Evolutionary conservation across 2,113 vertebrate species (phyloP).

Genomic region (Anarhynchus alexandrinus): DNA sequence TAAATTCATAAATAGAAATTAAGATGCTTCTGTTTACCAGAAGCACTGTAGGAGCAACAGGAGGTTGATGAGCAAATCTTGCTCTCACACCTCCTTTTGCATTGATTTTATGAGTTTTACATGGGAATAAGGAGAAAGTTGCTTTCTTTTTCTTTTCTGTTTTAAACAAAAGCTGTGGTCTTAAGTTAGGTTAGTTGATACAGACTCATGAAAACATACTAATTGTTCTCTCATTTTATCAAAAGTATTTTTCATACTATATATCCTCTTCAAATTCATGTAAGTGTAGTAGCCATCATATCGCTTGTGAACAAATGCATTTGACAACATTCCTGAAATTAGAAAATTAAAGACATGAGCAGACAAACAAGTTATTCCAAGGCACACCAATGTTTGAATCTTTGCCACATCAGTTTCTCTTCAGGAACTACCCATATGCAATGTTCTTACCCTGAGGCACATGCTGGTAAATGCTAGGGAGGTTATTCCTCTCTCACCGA

Average conservation of each 20-base stretch:
- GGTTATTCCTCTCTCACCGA: not conserved
- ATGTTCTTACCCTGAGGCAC: not conserved
- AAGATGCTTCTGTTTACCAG: not conserved
- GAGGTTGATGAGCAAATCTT: not conserved
- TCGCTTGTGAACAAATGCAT: not conserved
- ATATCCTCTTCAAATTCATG: not conserved
- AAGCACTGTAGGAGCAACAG: not conserved
- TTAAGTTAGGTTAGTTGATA: not conserved
- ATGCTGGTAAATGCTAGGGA: not conserved
- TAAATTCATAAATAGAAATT: not conserved
- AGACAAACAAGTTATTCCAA: conserved; percentile 14
- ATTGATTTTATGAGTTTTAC: not conserved
- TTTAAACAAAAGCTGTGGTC: not conserved
- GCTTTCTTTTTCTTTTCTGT: not conserved
- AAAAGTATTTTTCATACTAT: not conserved
- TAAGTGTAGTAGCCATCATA: not conserved
- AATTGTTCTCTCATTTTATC: not conserved
- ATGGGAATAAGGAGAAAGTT: not conserved
- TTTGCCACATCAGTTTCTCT: not conserved
- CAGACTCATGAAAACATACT: not conserved
- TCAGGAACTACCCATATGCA: not conserved
- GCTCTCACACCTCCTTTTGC: not conserved
- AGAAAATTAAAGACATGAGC: conserved; percentile 13
- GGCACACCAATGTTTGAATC: not conserved
- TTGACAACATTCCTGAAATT: not conserved